Conservation (phyloP, 2,888 invertebrate genomes). For the Pheosia tremula region DNA sequence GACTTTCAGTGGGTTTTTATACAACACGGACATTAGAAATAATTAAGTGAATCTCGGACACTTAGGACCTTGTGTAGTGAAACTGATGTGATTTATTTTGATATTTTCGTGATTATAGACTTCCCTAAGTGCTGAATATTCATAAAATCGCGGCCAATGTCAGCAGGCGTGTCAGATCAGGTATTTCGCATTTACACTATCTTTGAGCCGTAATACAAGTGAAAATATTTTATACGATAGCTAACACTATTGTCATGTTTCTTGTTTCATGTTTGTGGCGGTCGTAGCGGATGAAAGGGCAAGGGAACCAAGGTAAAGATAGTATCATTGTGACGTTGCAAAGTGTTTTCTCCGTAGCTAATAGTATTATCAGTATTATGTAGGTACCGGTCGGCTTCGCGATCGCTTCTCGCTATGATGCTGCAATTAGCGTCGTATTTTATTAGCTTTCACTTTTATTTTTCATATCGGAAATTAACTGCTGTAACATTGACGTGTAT, state of each 20-base stretch:
- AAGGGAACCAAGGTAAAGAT: constrained; percentile 91
- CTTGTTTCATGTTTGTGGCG: constrained; percentile 84
- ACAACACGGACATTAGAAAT: constrained; percentile 65
- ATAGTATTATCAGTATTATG: constrained; percentile 42
- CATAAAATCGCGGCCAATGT: constrained; percentile 90
- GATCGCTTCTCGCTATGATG: constrained; percentile 55
- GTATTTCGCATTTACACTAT: constrained; percentile 82
- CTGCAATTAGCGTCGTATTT: constrained; percentile 53
- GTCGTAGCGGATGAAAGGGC: constrained; percentile 93
- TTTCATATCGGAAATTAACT: constrained; percentile 37
- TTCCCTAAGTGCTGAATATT: constrained; percentile 79
- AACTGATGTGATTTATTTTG: constrained; percentile 79
- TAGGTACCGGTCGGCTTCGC: constrained; percentile 70
- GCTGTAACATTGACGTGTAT: constrained; percentile 8
- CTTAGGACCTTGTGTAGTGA: constrained; percentile 76
- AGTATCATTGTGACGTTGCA: constrained; percentile 78
- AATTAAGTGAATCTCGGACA: constrained; percentile 67
- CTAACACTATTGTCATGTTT: constrained; percentile 62
- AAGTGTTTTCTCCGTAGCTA: constrained; percentile 71
- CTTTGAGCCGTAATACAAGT: constrained; percentile 52
- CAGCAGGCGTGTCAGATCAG: constrained; percentile 96
- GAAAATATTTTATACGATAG: constrained; percentile 36
- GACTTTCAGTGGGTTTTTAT: constrained; percentile 67
- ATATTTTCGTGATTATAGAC: constrained; percentile 74
- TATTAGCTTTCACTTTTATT: constrained; percentile 56